Base-by-base conservation (phyloP, 1,140 invertebrate genomes). In the Ceratosolen fusciceps region DNA sequence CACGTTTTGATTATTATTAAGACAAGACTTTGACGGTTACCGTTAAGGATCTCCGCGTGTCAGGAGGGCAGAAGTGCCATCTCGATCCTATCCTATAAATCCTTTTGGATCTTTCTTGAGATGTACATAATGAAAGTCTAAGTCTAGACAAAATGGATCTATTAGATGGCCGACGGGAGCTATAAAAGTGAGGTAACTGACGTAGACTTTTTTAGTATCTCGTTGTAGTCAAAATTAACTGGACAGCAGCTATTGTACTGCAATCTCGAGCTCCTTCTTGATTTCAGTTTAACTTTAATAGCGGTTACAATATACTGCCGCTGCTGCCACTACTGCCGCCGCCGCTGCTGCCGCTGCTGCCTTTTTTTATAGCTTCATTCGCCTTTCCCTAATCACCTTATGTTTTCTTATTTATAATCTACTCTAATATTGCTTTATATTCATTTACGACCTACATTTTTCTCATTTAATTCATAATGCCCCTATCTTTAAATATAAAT, bases 101-200 rank as follows among this genome's bases (percentile, higher is more conserved):
- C 37, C 16, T 65, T 12, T 65, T 2, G 7, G 1, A 65, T 21
- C 9, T 65, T 65, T 21, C 7, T 9, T 5, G 21, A 65, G 2
- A 65, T n/a, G 14, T n/a, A 37, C 3, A 65, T 19, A 65, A 65
- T 37, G 31, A 9, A 37, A 34, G 37, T 19, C 4, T 37, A 21
- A 37, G 7, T 37, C 19, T 65, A 65, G 29, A n/a, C 19, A 9
- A 21, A 65, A 37, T 65, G 14, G 1, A 37, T 65, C 5, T 37
- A n/a, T 65, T 65, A 37, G 34, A 14, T 37, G 37, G 16, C 31
- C 37, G 34, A 37, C 14, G 31, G 31, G n/a, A 65, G 60, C 60
- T 4, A 65, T 65, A 21, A 65, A 65, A 37, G 19, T 65, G n/a
- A 65, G 31, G 31, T 65, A 14, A 65, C 21, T 65, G 31, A 65